Conservation (phyloP, 2,888 invertebrate genomes). For the Odontocolon sp. region DNA sequence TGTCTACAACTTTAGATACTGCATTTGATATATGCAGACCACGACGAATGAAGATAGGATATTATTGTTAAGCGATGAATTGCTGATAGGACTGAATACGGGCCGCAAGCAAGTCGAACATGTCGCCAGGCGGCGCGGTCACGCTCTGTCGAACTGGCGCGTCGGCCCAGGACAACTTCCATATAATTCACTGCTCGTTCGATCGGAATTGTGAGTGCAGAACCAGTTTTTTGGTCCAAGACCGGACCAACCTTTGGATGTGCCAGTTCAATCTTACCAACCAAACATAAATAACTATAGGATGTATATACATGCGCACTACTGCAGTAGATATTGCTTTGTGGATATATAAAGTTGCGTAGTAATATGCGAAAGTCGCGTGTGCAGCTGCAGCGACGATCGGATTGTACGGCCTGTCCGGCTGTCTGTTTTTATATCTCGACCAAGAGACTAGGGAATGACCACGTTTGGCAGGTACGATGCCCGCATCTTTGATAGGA, state of each 20-base stretch:
- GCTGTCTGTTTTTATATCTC: constrained; percentile 41
- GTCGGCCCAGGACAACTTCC: constrained; percentile 56
- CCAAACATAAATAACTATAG: constrained; percentile 55
- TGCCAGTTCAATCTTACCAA: constrained; percentile 58
- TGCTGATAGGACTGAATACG: constrained; percentile 6
- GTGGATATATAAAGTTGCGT: background rate
- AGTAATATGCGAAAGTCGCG: constrained; percentile 27
- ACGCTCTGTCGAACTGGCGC: constrained; percentile 57
- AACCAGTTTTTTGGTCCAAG: constrained; percentile 57
- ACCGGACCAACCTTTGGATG: constrained; percentile 50
- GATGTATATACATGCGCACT: constrained; percentile 28
- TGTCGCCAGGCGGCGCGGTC: constrained; percentile 50
- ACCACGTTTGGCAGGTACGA: constrained; percentile 32
- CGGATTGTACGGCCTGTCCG: constrained; percentile 39
- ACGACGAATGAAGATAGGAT: constrained; percentile 15
- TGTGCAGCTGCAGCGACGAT: constrained; percentile 34
- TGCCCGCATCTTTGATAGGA: constrained; percentile 20
- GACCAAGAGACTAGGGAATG: constrained; percentile 25
- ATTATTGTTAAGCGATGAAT: constrained; percentile 12
- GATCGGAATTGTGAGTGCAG: constrained; percentile 54
- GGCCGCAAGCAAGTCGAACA: constrained; percentile 43
- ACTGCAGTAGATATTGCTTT: background rate
- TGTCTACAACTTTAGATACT: no score
- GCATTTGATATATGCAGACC: no score
- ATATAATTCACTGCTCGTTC: constrained; percentile 56